These are phyloP conservation scores for Rhabditoides inermis DNA, from an alignment of 2,888 invertebrate genomes.

Conservation along the genomic window DNA sequence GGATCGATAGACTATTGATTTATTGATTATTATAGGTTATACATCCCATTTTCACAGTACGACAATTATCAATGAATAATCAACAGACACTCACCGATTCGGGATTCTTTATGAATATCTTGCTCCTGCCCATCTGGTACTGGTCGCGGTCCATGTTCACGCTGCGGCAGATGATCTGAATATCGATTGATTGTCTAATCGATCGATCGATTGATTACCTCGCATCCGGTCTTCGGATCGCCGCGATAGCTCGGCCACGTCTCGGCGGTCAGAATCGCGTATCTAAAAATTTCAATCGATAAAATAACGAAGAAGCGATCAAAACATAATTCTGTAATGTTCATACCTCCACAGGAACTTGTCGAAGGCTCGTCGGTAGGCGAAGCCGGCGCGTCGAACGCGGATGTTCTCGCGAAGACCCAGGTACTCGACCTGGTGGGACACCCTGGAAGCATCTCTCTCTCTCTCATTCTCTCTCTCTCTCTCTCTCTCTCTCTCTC, in stretches of 20 bases:
- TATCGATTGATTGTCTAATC: constrained; percentile 17
- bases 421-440: constrained; percentile 66
- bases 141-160: constrained; percentile 62
- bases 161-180: constrained; percentile 60
- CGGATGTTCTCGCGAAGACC: constrained; percentile 66
- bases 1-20: background rate
- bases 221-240: constrained; percentile 58
- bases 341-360: constrained; percentile 41
- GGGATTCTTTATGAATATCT: constrained; percentile 66
- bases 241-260: constrained; percentile 61
- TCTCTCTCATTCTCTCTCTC: constrained; percentile 64
- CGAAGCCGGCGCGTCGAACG: constrained; percentile 65
- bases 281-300: constrained; percentile 53
- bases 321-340: background rate
- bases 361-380: constrained; percentile 57
- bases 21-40: no score
- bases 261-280: constrained; percentile 63
- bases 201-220: constrained; percentile 57
- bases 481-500: constrained; percentile 66
- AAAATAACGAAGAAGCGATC: background rate
- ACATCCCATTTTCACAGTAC: no score
- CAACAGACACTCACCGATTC: constrained; percentile 57
- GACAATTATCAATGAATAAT: no score
- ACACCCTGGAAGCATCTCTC: constrained; percentile 57
- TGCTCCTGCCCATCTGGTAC: constrained; percentile 64